These are phyloP conservation scores for Neodon shergylaensis DNA, from an alignment of 2,113 vertebrate species.

Conservation along the genomic window DNA sequence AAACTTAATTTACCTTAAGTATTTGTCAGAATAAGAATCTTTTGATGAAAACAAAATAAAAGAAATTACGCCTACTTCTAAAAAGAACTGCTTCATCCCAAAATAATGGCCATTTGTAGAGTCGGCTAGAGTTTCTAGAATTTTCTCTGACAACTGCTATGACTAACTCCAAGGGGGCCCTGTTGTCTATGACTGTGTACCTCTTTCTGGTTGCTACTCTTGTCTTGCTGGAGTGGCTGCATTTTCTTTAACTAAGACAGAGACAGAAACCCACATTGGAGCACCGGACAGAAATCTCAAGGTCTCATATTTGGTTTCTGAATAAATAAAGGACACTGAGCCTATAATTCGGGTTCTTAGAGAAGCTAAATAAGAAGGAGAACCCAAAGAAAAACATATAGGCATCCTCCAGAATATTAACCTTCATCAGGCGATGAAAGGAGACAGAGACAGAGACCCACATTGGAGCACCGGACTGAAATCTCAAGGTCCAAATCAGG, in stretches of 20 bases:
- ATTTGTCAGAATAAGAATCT: background rate
- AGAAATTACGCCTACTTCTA: background rate
- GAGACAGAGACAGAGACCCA: no score
- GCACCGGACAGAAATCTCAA: no score
- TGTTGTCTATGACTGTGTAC: background rate
- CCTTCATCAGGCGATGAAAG: no score
- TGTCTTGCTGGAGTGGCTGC: background rate
- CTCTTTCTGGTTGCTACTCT: background rate
- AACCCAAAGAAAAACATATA: no score
- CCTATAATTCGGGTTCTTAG: no score
- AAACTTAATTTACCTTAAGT: background rate
- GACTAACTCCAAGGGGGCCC: background rate
- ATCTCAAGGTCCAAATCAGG: no score
- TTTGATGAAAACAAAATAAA: constrained; percentile 6
- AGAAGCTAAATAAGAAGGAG: no score
- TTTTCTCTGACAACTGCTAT: background rate
- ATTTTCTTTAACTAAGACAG: background rate
- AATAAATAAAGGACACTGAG: no score
- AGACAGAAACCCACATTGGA: no score
- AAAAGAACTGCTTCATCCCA: background rate
- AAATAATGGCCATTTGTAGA: background rate
- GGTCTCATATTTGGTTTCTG: no score
- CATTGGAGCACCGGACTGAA: no score
- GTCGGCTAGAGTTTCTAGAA: background rate
- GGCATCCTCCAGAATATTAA: no score